A percentile compares a stretch with the other conserved stretches of the same genome.
These are phyloP conservation scores for Linhomoeus sp. DNA, from an alignment of 2,888 invertebrate species.

Conservation along the genomic window DNA sequence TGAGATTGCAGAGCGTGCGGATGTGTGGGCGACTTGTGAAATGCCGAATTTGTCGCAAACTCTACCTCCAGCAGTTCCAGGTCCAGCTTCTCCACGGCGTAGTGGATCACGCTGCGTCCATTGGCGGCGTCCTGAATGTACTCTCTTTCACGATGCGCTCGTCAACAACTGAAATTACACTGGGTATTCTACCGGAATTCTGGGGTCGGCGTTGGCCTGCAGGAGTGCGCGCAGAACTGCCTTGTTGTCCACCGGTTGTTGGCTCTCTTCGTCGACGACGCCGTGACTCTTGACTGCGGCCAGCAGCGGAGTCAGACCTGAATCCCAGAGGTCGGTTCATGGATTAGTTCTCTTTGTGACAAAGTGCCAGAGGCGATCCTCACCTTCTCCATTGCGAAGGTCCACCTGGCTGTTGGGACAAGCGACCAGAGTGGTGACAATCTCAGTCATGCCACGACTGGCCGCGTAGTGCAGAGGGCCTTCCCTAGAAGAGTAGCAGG, in stretches of 20 bases:
- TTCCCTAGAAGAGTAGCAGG: no score
- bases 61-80: constrained; percentile 20
- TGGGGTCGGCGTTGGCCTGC: constrained; percentile 17
- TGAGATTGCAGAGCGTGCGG: no score
- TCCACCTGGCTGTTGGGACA: not conserved
- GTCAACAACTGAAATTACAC: not conserved
- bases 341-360: no score
- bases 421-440: constrained; percentile 7
- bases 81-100: constrained; percentile 19
- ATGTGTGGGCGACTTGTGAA: no score
- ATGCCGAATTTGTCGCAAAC: no score
- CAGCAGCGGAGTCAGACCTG: constrained; percentile 21
- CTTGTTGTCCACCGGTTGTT: constrained; percentile 17
- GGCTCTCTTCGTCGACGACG: constrained; percentile 17
- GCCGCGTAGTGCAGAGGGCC: constrained; percentile 23
- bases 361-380: no score
- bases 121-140: constrained; percentile 16
- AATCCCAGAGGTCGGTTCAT: no score
- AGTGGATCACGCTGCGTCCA: constrained; percentile 20
- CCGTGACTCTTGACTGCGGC: constrained; percentile 19
- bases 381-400: no score
- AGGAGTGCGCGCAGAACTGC: constrained; percentile 15
- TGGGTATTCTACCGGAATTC: constrained; percentile 9
- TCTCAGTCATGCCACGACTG: constrained; percentile 18
- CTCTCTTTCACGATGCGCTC: not conserved